Conservation (phyloP, 2,888 invertebrate species). For the Scaptodrosophila latifasciaeformis region DNA sequence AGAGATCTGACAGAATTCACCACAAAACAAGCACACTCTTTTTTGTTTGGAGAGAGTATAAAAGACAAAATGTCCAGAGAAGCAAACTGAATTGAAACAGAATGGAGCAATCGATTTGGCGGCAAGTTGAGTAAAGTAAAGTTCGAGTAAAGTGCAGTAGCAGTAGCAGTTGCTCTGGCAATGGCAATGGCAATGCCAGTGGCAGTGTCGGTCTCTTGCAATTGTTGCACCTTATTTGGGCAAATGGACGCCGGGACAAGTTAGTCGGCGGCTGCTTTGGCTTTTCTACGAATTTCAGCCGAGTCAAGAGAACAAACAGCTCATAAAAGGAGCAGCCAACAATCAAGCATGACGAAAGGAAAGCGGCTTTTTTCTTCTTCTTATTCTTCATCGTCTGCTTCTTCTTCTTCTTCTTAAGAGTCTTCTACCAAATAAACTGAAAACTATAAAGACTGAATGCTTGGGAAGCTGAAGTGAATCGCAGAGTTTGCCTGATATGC, state of each 20-base stretch:
- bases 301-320: no score
- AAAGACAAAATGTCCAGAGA: no score
- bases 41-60: no score
- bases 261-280: constrained; percentile 7
- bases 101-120: no score
- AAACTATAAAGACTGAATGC: constrained; percentile 11
- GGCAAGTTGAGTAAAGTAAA: no score
- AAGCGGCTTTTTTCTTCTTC: constrained; percentile 60
- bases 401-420: neutral
- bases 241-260: constrained; percentile 38
- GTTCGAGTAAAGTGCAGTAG: constrained; percentile 6
- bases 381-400: no score
- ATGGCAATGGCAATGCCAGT: no score
- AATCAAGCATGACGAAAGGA: constrained; percentile 67
- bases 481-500: constrained; percentile 38
- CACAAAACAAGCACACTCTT: no score
- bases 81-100: no score
- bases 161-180: constrained; percentile 5
- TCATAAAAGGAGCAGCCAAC: constrained; percentile 65
- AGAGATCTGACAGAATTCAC: neutral
- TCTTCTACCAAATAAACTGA: neutral
- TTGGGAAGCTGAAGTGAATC: neutral
- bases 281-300: constrained; percentile 54
- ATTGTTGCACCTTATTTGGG: constrained; percentile 66
- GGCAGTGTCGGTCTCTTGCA: constrained; percentile 33